Percentiles rank a stretch among this genome's conserved stretches.
Conservation (phyloP, 2,113 vertebrate species). For the Spea bombifrons region DNA sequence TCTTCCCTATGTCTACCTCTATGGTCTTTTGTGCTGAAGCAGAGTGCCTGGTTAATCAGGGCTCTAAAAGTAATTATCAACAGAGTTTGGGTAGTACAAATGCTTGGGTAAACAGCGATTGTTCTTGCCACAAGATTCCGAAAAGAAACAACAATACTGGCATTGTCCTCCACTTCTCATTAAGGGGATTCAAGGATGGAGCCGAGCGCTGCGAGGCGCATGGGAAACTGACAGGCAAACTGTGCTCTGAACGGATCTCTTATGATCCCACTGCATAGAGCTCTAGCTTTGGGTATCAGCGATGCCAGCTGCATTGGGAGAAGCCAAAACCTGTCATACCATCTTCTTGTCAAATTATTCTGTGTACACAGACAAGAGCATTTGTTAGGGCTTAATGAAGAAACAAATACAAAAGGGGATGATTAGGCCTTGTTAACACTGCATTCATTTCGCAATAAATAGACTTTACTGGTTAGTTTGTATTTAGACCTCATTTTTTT, state of each 20-base stretch:
- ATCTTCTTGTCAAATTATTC: conserved; percentile 80
- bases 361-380: conserved; percentile 54
- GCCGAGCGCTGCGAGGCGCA: conserved; percentile 57
- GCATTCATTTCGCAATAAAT: conserved; percentile 61
- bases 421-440: conserved; percentile 75
- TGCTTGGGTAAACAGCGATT: conserved; percentile 85
- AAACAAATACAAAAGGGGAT: conserved; percentile 80
- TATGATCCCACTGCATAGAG: conserved; percentile 68
- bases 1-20: conserved; percentile 58
- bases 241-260: conserved; percentile 61
- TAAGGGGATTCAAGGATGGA: conserved; percentile 67
- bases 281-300: conserved; percentile 67
- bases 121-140: conserved; percentile 73
- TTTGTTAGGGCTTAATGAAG: conserved; percentile 71
- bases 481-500: conserved; percentile 50
- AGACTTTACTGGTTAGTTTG: conserved; percentile 29
- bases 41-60: conserved; percentile 75
- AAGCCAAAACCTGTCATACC: conserved; percentile 83
- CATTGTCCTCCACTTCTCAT: conserved; percentile 83
- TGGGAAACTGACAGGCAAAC: conserved; percentile 74
- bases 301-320: conserved; percentile 70
- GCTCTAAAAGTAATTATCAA: conserved; percentile 74
- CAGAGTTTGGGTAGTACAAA: conserved; percentile 67
- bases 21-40: conserved; percentile 68
- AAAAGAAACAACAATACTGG: conserved; percentile 77